Evolutionary conservation across 2,888 invertebrate genomes (phyloP).

Genomic region (Ctena decussata): DNA sequence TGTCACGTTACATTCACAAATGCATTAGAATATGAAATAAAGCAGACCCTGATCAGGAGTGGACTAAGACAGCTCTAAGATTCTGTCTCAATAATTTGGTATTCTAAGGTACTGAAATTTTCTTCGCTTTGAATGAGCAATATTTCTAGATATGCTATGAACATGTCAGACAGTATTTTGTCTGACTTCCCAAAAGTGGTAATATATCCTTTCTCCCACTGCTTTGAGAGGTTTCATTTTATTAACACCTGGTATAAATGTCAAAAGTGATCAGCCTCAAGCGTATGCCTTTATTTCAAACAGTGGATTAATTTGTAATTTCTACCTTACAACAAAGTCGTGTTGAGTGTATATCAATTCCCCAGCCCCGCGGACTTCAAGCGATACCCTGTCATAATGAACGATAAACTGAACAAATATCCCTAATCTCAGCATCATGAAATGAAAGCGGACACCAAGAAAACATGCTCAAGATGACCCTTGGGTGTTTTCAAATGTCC

Average conservation of each 20-base stretch:
- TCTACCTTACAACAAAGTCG: not conserved
- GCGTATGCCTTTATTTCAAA: conserved; percentile 1
- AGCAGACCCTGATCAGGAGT: too few relatives aligned
- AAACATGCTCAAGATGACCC: conserved; percentile 7
- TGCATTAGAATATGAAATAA: too few relatives aligned
- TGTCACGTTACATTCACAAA: too few relatives aligned
- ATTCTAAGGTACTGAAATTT: too few relatives aligned
- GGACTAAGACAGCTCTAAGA: too few relatives aligned
- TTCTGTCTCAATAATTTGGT: too few relatives aligned
- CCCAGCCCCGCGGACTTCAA: not conserved
- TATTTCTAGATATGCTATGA: too few relatives aligned
- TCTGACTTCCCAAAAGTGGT: too few relatives aligned
- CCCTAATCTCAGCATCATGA: not conserved
- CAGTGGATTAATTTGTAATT: conserved; percentile 1
- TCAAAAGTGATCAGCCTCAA: not conserved
- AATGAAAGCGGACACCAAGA: not conserved
- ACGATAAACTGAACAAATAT: not conserved
- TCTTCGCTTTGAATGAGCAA: too few relatives aligned
- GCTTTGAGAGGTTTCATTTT: not conserved
- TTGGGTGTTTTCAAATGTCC: not conserved
- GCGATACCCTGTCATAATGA: conserved; percentile 2
- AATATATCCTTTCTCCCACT: too few relatives aligned
- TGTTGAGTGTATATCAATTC: not conserved
- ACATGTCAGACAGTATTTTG: too few relatives aligned
- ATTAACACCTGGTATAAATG: conserved; percentile 3